Conservation (phyloP, 2,797 vertebrate genomes). For the Acrossocheilus wenchowensis region DNA sequence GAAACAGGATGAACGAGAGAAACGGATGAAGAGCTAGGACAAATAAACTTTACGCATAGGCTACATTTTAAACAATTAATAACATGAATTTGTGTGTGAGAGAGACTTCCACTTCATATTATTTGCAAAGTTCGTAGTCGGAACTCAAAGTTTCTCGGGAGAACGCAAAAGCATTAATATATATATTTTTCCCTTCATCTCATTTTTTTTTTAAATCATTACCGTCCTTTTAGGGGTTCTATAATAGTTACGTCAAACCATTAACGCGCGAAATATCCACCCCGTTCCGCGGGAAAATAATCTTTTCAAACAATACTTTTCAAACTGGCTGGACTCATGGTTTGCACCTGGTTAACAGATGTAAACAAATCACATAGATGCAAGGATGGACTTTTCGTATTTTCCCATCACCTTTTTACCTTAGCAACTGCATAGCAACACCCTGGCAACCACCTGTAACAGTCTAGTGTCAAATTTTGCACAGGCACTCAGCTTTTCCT, state of each 20-base stretch:
- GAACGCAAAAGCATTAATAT: too few species aligned
- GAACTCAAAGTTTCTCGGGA: too few species aligned
- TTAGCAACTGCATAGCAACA: not conserved
- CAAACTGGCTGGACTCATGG: not conserved
- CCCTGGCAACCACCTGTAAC: not conserved
- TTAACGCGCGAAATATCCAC: too few species aligned
- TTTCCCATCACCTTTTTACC: not conserved
- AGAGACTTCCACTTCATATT: not conserved
- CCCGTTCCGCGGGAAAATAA: not conserved
- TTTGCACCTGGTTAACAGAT: not conserved
- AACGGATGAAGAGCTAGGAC: not conserved
- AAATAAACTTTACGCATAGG: not conserved
- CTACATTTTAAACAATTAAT: not conserved
- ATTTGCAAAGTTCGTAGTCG: too few species aligned
- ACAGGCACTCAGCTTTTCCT: not conserved
- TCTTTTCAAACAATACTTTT: too few species aligned
- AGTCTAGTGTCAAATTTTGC: not conserved
- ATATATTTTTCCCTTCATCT: too few species aligned
- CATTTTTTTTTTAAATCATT: too few species aligned
- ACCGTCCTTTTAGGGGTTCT: too few species aligned
- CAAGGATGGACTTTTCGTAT: not conserved
- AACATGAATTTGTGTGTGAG: not conserved
- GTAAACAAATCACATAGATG: not conserved
- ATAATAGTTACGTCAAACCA: too few species aligned
- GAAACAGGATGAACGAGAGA: not conserved